Evolutionary conservation across 1,140 invertebrate genomes (phyloP).

Genomic region (Rhopalosiphum padi): DNA sequence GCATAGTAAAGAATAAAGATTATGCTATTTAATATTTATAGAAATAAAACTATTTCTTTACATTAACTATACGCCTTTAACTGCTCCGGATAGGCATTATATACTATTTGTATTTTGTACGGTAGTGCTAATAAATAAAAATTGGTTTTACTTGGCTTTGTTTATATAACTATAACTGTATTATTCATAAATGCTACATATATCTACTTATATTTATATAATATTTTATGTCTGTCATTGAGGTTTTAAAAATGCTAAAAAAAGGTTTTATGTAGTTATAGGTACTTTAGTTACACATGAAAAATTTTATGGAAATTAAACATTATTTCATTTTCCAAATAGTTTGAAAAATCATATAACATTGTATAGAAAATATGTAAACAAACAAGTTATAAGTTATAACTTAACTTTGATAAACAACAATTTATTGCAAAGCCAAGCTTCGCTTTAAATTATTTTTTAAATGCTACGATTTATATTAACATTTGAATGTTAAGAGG

Average conservation of each 20-base stretch:
- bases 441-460: not conserved
- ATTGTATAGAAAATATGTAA: not conserved
- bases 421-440: not conserved
- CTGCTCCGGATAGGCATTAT: not conserved
- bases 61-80: constrained; percentile 8
- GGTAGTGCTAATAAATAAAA: not conserved
- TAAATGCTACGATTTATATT: not conserved
- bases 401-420: not conserved
- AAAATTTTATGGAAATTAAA: not conserved
- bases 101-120: not conserved
- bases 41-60: not conserved
- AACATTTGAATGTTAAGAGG: not conserved
- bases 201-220: not conserved
- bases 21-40: too few relatives aligned
- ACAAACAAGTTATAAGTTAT: not conserved
- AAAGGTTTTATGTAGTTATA: not conserved
- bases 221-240: not conserved
- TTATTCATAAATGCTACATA: not conserved
- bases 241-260: not conserved
- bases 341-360: not conserved
- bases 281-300: not conserved
- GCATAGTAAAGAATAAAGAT: too few relatives aligned
- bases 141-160: not conserved
- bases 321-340: not conserved
- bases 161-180: too few relatives aligned